These are phyloP conservation scores for Perizoma affinitatum DNA, from an alignment of 2,888 invertebrate genomes.

Conservation along the genomic window DNA sequence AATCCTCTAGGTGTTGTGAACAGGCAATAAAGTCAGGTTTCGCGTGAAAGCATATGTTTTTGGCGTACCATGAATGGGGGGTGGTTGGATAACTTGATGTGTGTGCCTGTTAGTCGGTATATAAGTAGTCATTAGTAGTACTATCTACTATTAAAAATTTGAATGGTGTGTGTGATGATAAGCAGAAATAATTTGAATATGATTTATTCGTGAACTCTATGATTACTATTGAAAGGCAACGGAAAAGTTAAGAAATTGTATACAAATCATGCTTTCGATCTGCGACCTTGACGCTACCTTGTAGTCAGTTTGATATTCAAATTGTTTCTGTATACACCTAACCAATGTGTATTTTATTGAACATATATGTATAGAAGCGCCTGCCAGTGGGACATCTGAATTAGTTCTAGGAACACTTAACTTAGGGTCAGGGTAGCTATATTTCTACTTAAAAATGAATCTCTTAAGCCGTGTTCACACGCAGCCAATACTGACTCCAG, in stretches of 20 bases:
- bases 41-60: not conserved
- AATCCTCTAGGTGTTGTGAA: too few relatives aligned
- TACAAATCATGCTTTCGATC: too few relatives aligned
- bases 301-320: conserved; percentile 8
- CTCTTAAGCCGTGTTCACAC: conserved; percentile 10
- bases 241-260: too few relatives aligned
- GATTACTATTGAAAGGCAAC: too few relatives aligned
- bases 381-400: conserved; percentile 19
- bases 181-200: conserved; percentile 15
- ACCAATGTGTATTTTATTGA: conserved; percentile 12
- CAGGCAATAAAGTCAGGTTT: not conserved
- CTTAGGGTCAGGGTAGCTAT: conserved; percentile 13
- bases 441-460: conserved; percentile 12
- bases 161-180: conserved; percentile 6
- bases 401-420: conserved; percentile 22
- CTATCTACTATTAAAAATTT: conserved; percentile 2
- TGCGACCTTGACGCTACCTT: too few relatives aligned
- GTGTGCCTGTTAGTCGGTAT: conserved; percentile 18
- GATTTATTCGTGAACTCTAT: not conserved
- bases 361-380: conserved; percentile 16
- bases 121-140: conserved; percentile 21
- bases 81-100: conserved; percentile 3
- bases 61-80: not conserved
- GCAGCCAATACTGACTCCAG: conserved; percentile 4
- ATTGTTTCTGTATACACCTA: conserved; percentile 8